phyloP scores from a whole-genome alignment of 2,797 vertebrate genomes.

The Pachyuromys duprasi region DNA sequence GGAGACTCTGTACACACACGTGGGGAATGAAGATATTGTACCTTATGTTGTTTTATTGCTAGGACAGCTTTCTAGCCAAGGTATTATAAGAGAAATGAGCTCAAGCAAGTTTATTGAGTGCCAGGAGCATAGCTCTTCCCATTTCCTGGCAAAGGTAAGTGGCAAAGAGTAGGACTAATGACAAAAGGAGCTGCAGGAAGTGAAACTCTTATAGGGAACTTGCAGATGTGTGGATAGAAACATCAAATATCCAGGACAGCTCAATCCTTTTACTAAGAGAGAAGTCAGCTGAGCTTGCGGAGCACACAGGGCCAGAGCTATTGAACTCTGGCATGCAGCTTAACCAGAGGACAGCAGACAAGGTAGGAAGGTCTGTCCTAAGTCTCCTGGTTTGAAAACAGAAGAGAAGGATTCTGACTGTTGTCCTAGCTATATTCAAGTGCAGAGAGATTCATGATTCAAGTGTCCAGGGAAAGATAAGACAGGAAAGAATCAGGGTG shows the following conservation, averaged over 20 bases:
- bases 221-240: accelerated
- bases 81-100: background rate
- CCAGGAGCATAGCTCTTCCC: background rate
- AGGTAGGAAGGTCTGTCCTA: background rate
- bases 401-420: background rate
- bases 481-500: background rate
- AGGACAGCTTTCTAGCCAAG: background rate
- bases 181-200: background rate
- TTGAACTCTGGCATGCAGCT: background rate
- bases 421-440: background rate
- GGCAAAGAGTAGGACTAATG: background rate
- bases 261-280: background rate
- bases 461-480: background rate
- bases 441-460: no score
- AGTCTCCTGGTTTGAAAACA: background rate
- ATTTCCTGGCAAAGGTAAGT: background rate
- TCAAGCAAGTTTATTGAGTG: background rate
- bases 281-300: background rate
- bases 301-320: background rate
- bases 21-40: background rate
- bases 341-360: background rate
- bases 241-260: no score
- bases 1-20: background rate
- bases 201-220: background rate
- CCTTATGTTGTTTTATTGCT: background rate